Evolutionary conservation across 2,888 invertebrate genomes (phyloP).

Genomic region (Sphecodes monilicornis): DNA sequence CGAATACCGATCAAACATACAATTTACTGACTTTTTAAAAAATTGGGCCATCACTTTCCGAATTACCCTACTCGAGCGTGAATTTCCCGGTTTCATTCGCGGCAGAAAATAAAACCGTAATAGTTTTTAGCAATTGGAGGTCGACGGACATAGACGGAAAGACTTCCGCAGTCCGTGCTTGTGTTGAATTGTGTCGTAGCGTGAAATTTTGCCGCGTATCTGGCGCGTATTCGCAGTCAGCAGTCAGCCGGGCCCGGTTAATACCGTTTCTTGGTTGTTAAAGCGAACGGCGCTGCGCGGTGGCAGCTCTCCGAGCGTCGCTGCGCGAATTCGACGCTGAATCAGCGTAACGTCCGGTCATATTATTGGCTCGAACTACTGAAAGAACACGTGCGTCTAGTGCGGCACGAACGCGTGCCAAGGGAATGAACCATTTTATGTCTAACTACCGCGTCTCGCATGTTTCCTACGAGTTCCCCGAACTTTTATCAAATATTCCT

Average conservation of each 20-base stretch:
- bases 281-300: slow-evolving; percentile 23
- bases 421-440: slow-evolving; percentile 37
- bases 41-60: not conserved
- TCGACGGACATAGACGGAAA: not conserved
- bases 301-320: slow-evolving; percentile 44
- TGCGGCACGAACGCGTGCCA: slow-evolving; percentile 54
- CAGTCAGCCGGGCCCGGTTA: slow-evolving; percentile 45
- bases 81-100: slow-evolving; percentile 1
- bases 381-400: slow-evolving; percentile 61
- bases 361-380: slow-evolving; percentile 65
- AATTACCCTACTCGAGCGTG: not conserved
- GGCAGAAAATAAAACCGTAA: not conserved
- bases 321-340: slow-evolving; percentile 50
- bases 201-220: slow-evolving; percentile 37
- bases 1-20: not conserved
- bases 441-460: slow-evolving; percentile 28
- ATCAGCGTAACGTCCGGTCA: slow-evolving; percentile 57
- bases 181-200: slow-evolving; percentile 21
- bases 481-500: not conserved
- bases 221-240: slow-evolving; percentile 48
- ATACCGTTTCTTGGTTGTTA: slow-evolving; percentile 47
- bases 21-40: not conserved
- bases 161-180: slow-evolving; percentile 18
- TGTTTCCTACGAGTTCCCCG: not conserved
- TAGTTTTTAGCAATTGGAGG: slow-evolving; percentile 25